These are phyloP conservation scores for Cacatua alba DNA, from an alignment of 2,113 vertebrate species.

Conservation along the genomic window DNA sequence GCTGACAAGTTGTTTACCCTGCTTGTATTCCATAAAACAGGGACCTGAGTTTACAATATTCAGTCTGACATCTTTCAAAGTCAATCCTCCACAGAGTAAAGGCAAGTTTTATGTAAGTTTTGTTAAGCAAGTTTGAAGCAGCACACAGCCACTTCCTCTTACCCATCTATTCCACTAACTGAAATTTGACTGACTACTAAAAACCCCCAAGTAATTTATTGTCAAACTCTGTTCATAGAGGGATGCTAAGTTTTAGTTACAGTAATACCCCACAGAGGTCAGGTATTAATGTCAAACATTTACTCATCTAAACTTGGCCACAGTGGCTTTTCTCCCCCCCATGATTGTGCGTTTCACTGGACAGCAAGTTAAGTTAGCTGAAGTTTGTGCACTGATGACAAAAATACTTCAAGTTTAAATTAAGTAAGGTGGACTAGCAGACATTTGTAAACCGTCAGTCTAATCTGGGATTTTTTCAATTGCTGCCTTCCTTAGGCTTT, in stretches of 20 bases:
- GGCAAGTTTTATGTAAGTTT: background rate
- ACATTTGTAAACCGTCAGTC: background rate
- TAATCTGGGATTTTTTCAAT: background rate
- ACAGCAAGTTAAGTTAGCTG: background rate
- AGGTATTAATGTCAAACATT: slow-evolving; percentile 2
- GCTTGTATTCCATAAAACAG: background rate
- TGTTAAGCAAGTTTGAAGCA: background rate
- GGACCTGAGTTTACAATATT: background rate
- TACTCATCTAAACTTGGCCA: background rate
- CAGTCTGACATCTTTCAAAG: background rate
- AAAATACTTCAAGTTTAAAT: background rate
- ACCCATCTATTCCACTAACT: background rate
- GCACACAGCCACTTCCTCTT: background rate
- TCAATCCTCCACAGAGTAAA: background rate
- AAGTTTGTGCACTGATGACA: background rate
- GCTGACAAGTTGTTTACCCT: background rate
- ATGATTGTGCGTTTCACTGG: background rate
- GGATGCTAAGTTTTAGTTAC: slow-evolving; percentile 68
- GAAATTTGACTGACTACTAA: background rate
- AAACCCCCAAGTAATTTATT: slow-evolving; percentile 9
- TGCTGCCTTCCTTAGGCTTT: background rate
- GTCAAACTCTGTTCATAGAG: slow-evolving; percentile 10
- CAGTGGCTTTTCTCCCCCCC: background rate
- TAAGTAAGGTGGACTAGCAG: background rate
- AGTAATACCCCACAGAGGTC: slow-evolving; percentile 48